phyloP scores from a whole-genome alignment of 64 coral and sea anemone genomes.

The Cladopsammia gracilis region DNA sequence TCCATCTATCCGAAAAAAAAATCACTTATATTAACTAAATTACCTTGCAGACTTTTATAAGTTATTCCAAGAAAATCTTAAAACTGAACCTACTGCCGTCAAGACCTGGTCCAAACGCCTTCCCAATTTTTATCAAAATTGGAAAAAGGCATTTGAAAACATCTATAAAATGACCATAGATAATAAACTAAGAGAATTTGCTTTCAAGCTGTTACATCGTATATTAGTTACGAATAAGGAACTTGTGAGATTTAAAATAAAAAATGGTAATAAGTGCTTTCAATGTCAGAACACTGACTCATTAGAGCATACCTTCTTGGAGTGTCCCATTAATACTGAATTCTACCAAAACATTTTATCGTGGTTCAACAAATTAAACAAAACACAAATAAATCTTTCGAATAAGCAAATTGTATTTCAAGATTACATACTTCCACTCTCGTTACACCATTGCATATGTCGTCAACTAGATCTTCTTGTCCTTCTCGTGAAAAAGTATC shows the following conservation, averaged over 20 bases:
- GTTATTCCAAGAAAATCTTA: too few relatives aligned
- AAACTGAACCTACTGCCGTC: too few relatives aligned
- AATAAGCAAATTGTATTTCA: background rate
- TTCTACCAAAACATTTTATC: background rate
- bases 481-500: background rate
- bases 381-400: background rate
- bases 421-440: background rate
- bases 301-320: background rate
- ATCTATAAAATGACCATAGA: background rate
- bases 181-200: slow-evolving; percentile 4
- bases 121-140: too few relatives aligned
- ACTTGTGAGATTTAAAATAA: background rate
- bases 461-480: background rate
- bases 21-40: too few relatives aligned
- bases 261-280: background rate
- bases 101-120: too few relatives aligned
- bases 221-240: background rate
- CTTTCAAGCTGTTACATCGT: background rate
- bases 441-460: background rate
- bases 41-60: too few relatives aligned
- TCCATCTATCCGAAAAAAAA: background rate
- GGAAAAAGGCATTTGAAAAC: too few relatives aligned
- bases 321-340: background rate
- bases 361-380: background rate
- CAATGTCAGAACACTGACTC: background rate